Percentiles rank a stretch among this genome's conserved stretches.
Evolutionary conservation across 2,888 invertebrate species (phyloP).

Genomic region (Cataglyphis altisquamis): DNA sequence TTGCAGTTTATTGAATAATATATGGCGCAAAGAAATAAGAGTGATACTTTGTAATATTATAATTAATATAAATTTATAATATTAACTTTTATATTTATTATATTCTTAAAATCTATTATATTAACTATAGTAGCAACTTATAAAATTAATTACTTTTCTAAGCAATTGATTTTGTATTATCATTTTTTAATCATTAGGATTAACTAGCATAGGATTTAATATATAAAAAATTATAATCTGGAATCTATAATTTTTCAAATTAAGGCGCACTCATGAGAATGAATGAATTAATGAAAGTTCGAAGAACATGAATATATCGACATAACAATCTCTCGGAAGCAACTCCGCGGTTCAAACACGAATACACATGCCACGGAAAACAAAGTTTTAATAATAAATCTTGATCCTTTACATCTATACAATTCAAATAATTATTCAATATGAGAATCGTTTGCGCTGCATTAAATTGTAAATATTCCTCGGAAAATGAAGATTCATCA

Average conservation of each 20-base stretch:
- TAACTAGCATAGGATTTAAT: not conserved
- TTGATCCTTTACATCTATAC: not conserved
- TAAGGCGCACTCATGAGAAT: not conserved
- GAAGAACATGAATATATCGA: not conserved
- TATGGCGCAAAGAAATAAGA: not conserved
- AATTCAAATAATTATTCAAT: not conserved
- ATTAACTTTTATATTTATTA: slow-evolving; percentile 2
- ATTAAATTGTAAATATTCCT: slow-evolving; percentile 75
- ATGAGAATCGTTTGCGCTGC: slow-evolving; percentile 75
- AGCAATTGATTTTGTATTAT: not conserved
- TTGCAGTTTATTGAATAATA: not conserved
- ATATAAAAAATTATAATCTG: not conserved
- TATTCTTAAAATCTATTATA: too few relatives aligned
- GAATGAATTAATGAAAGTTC: not conserved
- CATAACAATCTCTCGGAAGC: not conserved
- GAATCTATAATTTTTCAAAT: not conserved
- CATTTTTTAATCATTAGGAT: slow-evolving; percentile 7
- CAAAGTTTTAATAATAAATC: not conserved
- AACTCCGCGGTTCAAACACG: too few relatives aligned
- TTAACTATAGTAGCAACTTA: not conserved
- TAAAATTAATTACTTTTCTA: not conserved
- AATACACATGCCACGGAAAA: not conserved
- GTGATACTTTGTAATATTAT: not conserved
- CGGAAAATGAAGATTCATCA: slow-evolving; percentile 71
- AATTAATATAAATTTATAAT: not conserved